Percentiles rank a stretch among this genome's conserved stretches.
Evolutionary conservation across 2,888 invertebrate species (phyloP).

Genomic region (Harpalus rufipes): DNA sequence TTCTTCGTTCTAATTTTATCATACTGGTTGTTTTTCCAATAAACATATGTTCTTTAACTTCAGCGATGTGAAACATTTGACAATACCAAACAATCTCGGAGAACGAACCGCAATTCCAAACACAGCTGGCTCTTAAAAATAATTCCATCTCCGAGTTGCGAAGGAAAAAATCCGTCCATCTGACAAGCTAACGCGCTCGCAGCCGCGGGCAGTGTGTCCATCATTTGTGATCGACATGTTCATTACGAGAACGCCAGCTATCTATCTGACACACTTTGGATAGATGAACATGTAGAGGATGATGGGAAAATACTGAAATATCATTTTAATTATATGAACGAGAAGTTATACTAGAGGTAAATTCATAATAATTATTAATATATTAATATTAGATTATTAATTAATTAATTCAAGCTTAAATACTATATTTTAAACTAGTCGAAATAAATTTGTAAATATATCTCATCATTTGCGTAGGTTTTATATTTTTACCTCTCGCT

Average conservation of each 20-base stretch:
- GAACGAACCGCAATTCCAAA: conserved; percentile 21
- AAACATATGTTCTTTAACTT: background rate
- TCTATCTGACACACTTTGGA: background rate
- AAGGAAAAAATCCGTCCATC: conserved; percentile 16
- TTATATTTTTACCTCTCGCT: too few relatives aligned
- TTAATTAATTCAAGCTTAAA: too few relatives aligned
- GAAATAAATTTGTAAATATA: too few relatives aligned
- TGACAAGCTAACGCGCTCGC: conserved; percentile 6
- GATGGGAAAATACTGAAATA: background rate
- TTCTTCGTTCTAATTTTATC: background rate
- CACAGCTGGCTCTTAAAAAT: conserved; percentile 32
- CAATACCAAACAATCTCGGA: conserved; percentile 11
- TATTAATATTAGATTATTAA: too few relatives aligned
- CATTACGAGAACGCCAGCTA: conserved; percentile 17
- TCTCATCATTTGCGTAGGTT: too few relatives aligned
- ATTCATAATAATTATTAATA: too few relatives aligned
- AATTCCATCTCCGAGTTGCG: conserved; percentile 15
- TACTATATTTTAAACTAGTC: too few relatives aligned
- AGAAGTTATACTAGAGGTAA: too few relatives aligned
- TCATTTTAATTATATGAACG: too few relatives aligned
- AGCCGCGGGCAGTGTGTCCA: conserved; percentile 21
- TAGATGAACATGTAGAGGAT: background rate
- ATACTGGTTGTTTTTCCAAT: background rate
- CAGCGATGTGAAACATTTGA: background rate
- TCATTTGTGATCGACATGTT: conserved; percentile 64